Base-by-base conservation (phyloP, 2,797 vertebrate species). In the Coregonus ussuriensis region DNA sequence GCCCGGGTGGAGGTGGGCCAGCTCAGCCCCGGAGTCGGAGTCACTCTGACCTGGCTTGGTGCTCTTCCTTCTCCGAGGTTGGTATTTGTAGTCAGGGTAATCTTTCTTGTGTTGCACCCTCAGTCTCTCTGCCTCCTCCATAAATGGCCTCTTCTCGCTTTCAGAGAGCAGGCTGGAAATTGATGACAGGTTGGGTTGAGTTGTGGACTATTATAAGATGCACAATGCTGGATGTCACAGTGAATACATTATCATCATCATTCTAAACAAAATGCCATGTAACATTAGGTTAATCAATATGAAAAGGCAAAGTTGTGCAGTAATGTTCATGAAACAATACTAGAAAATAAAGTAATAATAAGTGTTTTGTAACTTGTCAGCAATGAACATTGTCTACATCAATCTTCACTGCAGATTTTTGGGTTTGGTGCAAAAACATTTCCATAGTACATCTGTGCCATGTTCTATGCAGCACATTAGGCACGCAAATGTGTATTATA, bases 1-100 rank as follows among this genome's bases (percentile, higher is more conserved):
- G 15, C 52, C 53, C 11, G 15, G 89, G 77, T 0, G 81, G 29
- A 94, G 94, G 79, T 94, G 96, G 77, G 90, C 87, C 76, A 91
- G 86, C 71, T 94, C 93, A 0, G 94, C 88, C 0, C 94, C 92
- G 0, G 93, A 89, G 81, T 94, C 94, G 0, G 91, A 88, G 74
- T 96, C 96, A 0, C 90, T 93, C 80, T 94, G 95, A 21, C 94
- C 94, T 0, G 92, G 85, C 87, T 97, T 98, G 18, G 91, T 81
- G 1, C 92, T 94, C 93, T 97, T 97, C 79, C 96, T 94, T 84
- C 96, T 87, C 13, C 96, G 94, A 0, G 96, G 96, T 82, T 98
- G 96, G 92, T 98, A 98, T 91, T 98, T 98, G 84, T 98, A 98
- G 90, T 98, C 96, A 0, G 97, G 97, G 79, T 97, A 95, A 87